Base-by-base conservation (phyloP, 2,113 vertebrate species). In the Serilophus lunatus region DNA sequence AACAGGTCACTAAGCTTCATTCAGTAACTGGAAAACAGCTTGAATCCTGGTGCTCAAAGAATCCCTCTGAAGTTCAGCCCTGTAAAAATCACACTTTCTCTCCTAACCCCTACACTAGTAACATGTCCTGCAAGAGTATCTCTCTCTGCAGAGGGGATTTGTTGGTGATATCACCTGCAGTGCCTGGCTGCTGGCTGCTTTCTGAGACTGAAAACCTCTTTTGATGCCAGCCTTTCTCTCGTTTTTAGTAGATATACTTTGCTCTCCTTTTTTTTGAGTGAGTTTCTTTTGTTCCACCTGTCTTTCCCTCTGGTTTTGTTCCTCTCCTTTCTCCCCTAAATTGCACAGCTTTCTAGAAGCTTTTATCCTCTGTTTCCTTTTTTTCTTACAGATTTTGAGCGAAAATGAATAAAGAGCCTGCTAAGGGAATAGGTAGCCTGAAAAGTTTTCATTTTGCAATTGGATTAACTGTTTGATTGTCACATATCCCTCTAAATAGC, bases 271-370 rank as follows among this genome's bases (percentile, higher is more conserved):
- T n/a, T 75, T 80, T 40, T 72, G 75, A 82, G 35, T 72, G 36
- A 68, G n/a, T 57, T 91, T 78, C 76, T 91, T 91, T 94, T 92
- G 77, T 93, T 94, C 69, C 49, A 89, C 20, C 10, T 81, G 50
- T 80, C 47, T 68, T 51, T 33, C 44, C 25, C 57, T 72, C 63
- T 93, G 63, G 51, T 95, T 95, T 94, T 80, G 63, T 87, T 82
- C 75, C 31, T 75, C 29, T 93, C 51, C 56, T 74, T 93, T 94
- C 71, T 88, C 61, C 20, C 60, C 59, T 82, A 92, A 96, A 95
- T 87, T 95, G 82, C 77, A 71, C 31, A 51, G 63, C 61, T 82
- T 92, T 93, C 71, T 71, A 80, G 60, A 31, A 82, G 68, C 90
- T 93, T 92, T 95, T 80, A 93, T 95, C 38, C 40, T 91, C 57